These are phyloP conservation scores for Drosophila mojavensis DNA, from an alignment of 1,140 invertebrate species.

Conservation along the genomic window DNA sequence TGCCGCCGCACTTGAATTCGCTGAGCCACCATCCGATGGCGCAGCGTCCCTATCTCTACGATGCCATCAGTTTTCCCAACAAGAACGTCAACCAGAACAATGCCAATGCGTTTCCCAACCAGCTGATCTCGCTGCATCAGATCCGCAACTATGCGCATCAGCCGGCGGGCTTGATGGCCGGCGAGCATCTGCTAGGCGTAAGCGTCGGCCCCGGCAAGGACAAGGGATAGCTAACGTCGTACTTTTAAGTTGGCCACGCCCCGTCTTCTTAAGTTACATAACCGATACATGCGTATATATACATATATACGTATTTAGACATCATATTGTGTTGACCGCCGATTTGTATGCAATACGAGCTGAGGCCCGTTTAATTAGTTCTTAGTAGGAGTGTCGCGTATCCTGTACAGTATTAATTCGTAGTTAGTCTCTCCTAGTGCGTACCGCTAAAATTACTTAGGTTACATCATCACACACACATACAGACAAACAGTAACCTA, in stretches of 20 bases:
- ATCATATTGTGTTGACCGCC: conserved; percentile 34
- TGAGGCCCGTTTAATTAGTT: conserved; percentile 22
- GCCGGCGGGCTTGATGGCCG: conserved; percentile 86
- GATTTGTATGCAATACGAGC: conserved; percentile 44
- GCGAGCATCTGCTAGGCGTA: conserved; percentile 82
- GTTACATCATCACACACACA: conserved; percentile 19
- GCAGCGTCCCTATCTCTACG: conserved; percentile 94
- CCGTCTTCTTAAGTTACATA: conserved; percentile 17
- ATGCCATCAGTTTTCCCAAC: conserved; percentile 93
- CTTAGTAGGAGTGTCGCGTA: conserved; percentile 45
- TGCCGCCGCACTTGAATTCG: conserved; percentile 92
- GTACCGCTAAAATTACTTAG: conserved; percentile 19
- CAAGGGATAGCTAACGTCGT: conserved; percentile 83
- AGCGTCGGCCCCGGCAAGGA: conserved; percentile 83
- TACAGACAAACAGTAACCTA: conserved; percentile 24
- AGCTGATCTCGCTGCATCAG: conserved; percentile 97
- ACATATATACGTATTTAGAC: conserved; percentile 16
- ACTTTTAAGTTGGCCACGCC: conserved; percentile 71
- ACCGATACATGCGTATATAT: conserved; percentile 5
- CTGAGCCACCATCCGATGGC: conserved; percentile 90
- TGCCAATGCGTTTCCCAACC: conserved; percentile 94
- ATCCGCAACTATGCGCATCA: conserved; percentile 98
- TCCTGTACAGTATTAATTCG: conserved; percentile 81
- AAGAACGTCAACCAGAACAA: conserved; percentile 85
- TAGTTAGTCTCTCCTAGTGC: conserved; percentile 67